Conservation (phyloP, 1,140 invertebrate species). For the Drosophila seguyi region DNA sequence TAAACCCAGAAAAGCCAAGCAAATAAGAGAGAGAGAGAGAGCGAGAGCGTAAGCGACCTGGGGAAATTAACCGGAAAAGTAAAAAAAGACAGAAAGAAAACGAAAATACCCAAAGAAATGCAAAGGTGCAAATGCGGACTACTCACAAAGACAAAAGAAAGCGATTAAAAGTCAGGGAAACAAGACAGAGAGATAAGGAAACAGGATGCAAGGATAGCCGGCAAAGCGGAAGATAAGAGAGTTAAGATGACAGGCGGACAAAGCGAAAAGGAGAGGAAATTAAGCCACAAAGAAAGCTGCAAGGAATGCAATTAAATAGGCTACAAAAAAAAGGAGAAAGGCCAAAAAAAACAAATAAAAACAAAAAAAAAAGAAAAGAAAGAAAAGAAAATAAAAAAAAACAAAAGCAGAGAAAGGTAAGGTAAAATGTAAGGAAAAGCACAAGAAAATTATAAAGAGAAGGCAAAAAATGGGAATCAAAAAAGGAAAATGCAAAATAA, state of each 20-base stretch:
- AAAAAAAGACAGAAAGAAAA: not conserved
- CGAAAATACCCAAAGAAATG: not conserved
- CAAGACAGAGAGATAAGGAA: slow-evolving; percentile 8
- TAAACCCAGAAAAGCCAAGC: slow-evolving; percentile 1
- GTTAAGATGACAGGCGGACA: slow-evolving; percentile 8
- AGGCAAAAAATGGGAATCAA: not conserved
- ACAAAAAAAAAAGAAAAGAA: not conserved
- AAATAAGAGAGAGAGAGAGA: not conserved
- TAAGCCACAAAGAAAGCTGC: slow-evolving; percentile 13
- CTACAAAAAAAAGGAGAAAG: not conserved
- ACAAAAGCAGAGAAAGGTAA: too few relatives aligned
- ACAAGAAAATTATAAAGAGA: not conserved
- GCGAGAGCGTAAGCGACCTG: not conserved
- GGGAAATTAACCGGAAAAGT: slow-evolving; percentile 40
- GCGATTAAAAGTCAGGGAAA: slow-evolving; percentile 31
- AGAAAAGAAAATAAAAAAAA: not conserved
- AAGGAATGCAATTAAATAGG: slow-evolving; percentile 35
- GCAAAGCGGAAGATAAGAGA: slow-evolving; percentile 7
- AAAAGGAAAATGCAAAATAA: not conserved
- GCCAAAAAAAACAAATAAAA: not conserved
- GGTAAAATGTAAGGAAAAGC: not conserved
- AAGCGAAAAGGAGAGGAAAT: slow-evolving; percentile 13
- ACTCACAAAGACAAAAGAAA: slow-evolving; percentile 3
- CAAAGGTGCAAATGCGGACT: slow-evolving; percentile 11
- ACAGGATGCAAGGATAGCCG: slow-evolving; percentile 1